Evolutionary conservation across 1,140 invertebrate genomes (phyloP).

Genomic region (Trichomalopsis sarcophagae): DNA sequence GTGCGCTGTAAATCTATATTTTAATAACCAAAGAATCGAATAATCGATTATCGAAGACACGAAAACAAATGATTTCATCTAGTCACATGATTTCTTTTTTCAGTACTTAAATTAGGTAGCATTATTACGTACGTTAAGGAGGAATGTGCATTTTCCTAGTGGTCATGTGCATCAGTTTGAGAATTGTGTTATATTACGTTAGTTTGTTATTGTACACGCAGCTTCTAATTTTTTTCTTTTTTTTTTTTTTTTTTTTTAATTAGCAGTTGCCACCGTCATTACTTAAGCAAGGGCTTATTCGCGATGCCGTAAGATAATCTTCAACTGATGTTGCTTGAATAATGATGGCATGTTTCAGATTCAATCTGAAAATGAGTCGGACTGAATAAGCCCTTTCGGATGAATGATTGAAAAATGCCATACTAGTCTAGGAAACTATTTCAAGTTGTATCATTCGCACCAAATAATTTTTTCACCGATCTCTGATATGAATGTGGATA

Average conservation of each 20-base stretch:
- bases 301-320: too few species aligned
- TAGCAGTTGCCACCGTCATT: conserved; percentile 28
- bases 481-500: conserved; percentile 26
- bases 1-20: conserved; percentile 53
- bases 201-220: conserved; percentile 9
- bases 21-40: conserved; percentile 69
- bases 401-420: conserved; percentile 31
- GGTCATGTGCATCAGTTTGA: conserved; percentile 23
- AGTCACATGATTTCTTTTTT: conserved; percentile 70
- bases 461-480: conserved; percentile 34
- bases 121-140: conserved; percentile 57
- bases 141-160: conserved; percentile 72
- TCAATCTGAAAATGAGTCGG: too few species aligned
- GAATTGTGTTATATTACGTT: conserved; percentile 35
- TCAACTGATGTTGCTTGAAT: too few species aligned
- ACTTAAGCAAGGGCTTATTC: conserved; percentile 34
- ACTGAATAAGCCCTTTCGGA: neutral
- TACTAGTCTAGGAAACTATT: conserved; percentile 44
- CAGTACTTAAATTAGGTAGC: conserved; percentile 69
- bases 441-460: conserved; percentile 27
- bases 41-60: conserved; percentile 54
- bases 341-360: too few species aligned
- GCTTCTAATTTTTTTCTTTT: conserved; percentile 24
- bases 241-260: conserved; percentile 13
- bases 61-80: conserved; percentile 69